Base-by-base conservation (phyloP, 2,797 vertebrate genomes). In the Craterocephalus amniculus region DNA sequence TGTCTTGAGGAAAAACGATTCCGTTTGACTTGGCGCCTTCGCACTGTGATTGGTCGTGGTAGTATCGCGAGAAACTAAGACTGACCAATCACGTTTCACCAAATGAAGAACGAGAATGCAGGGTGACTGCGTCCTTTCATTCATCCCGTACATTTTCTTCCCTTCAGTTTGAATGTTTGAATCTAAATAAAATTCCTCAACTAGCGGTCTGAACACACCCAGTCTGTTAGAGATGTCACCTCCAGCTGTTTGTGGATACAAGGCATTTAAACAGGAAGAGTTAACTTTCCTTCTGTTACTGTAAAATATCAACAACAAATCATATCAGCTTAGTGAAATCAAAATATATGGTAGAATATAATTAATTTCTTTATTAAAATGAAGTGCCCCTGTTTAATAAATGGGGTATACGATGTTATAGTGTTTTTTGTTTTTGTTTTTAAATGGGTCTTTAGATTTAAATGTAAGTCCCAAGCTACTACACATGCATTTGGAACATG, bases 131-230 rank as follows among this genome's bases (percentile, higher is more conserved):
- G 27, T 16, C 6, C 27, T 1, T 27, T 74, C 34, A 45, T 1
- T 1, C 20, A 5, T 36, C 27, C 0, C 13, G n/a, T 3, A 7
- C 4, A 14, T 61, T 40, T 31, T 3, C 4, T 2, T 32, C 3
- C 2, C 32, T 12, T 24, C n/a, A 0, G 43, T 90, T 93, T 87
- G 81, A 92, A 92, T 80, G 83, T 93, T 95, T 93, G 78, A 95
- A 94, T 48, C 58, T 63, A 90, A 93, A 95, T 88, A 93, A 29
- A 45, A 94, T 92, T 94, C 87, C 87, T 64, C 0, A 52, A 6
- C 20, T 80, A 91, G 83, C 29, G 81, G 87, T 54, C 40, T 16
- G 26, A n/a, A 45, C 64, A 67, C 78, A 29, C 83, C 72, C 76
- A 62, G 0, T 0, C 35, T 14, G 43, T 40, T 26, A 34, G 4